phyloP scores from a whole-genome alignment of 2,888 invertebrate genomes.

The Nomada flava region DNA sequence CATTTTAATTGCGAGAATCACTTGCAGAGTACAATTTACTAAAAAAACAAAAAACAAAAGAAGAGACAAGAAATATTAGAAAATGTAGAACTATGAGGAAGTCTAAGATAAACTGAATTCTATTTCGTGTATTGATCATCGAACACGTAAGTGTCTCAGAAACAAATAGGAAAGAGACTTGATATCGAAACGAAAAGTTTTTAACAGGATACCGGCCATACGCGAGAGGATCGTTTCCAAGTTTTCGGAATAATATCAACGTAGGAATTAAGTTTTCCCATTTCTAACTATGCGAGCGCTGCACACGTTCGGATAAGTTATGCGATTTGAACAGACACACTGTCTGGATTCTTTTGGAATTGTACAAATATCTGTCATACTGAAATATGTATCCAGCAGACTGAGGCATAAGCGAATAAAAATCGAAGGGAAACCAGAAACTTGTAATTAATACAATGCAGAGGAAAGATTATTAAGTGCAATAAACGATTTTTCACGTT shows the following conservation, averaged over 20 bases:
- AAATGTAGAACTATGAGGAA: too few species aligned
- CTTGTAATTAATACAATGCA: too few species aligned
- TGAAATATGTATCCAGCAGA: background rate
- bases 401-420: too few species aligned
- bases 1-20: too few species aligned
- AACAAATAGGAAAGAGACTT: background rate
- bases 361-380: background rate
- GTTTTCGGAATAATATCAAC: background rate
- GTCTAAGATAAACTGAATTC: background rate
- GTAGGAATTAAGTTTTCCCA: slow-evolving; percentile 5
- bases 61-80: too few species aligned
- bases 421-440: too few species aligned
- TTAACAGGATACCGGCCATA: background rate
- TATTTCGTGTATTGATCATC: background rate
- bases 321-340: background rate
- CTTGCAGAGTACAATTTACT: too few species aligned
- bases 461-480: too few species aligned
- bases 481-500: too few species aligned
- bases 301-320: background rate
- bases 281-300: background rate
- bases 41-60: too few species aligned
- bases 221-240: background rate
- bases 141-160: background rate
- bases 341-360: background rate
- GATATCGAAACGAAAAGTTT: background rate